Base-by-base conservation (phyloP, 1,140 invertebrate genomes). In the Drosophila setifemur region DNA sequence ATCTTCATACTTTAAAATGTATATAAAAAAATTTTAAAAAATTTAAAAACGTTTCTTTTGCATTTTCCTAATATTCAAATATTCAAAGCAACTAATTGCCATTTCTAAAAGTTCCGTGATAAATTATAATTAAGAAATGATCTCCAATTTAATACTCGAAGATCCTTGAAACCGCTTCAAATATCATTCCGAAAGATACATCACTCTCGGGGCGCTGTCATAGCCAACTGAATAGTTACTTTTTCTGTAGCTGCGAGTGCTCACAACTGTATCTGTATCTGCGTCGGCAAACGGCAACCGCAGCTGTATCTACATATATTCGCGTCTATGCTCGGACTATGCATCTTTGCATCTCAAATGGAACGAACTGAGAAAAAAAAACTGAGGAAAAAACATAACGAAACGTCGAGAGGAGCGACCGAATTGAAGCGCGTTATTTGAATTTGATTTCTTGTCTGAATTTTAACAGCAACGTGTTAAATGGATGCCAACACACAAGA, bases 381-480 rank as follows among this genome's bases (percentile, higher is more conserved):
- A 19, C 18, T 23, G 0, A 37, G 16, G 3, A 37, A 7, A 18
- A 37, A 16, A 18, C 8, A 8, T 7, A 14, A 37, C 14, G 14
- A 37, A 7, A 37, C 14, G 12, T 11, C 0, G 7, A 37, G 21
- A 23, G 14, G 52, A 23, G 42, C 64, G 63, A 55, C 43, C 58
- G 79, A 85, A 86, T 79, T 86, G 81, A 86, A 85, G 79, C 79
- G 79, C 64, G 74, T 85, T 86, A 85, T 85, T 85, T 85, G 81
- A 85, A 86, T 86, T 85, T 81, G 81, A 85, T 85, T 85, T 85
- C 75, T 85, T 86, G 75, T 79, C 75, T 75, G 72, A 81, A 86
- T 85, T 85, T 85, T 85, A 85, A 81, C 81, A 85, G 76, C 81
- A 86, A 85, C 33, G 81, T 85, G 81, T 86, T 85, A 85, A 85